phyloP scores from a whole-genome alignment of 2,113 vertebrate species.

The Quiscalus mexicanus region DNA sequence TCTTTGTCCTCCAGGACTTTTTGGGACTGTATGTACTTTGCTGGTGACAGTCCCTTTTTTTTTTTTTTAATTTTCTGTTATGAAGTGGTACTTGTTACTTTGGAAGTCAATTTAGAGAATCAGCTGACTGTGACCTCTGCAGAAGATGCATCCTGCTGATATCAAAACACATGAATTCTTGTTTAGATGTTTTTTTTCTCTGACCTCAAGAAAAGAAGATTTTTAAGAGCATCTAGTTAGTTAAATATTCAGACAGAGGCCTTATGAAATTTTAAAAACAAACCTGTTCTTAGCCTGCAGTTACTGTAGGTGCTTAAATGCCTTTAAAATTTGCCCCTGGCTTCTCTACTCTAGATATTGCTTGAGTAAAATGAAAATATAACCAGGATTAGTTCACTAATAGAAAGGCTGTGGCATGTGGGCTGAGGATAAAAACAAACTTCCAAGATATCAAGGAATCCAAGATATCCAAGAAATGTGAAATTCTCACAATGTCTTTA shows the following conservation, averaged over 20 bases:
- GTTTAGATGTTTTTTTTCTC: not conserved
- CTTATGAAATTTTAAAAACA: not conserved
- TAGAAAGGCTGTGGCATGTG: not conserved
- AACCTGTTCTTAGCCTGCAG: not conserved
- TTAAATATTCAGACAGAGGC: not conserved
- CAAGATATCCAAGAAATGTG: not conserved
- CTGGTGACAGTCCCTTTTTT: not conserved
- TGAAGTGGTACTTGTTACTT: not conserved
- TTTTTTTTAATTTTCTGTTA: not conserved
- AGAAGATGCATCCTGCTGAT: not conserved
- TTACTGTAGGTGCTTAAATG: not conserved
- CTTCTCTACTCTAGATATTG: not conserved
- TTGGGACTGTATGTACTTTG: not conserved
- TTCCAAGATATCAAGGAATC: not conserved
- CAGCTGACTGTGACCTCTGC: not conserved
- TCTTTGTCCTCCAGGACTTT: not conserved
- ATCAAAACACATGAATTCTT: not conserved
- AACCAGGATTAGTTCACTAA: not conserved
- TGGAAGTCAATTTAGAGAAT: not conserved
- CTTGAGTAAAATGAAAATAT: not conserved
- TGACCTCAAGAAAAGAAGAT: not conserved
- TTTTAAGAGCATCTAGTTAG: not conserved
- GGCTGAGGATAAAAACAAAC: not conserved
- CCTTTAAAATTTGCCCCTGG: not conserved
- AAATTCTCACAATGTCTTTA: not conserved